phyloP scores from a whole-genome alignment of 2,113 vertebrate species.

The Chionis minor region DNA sequence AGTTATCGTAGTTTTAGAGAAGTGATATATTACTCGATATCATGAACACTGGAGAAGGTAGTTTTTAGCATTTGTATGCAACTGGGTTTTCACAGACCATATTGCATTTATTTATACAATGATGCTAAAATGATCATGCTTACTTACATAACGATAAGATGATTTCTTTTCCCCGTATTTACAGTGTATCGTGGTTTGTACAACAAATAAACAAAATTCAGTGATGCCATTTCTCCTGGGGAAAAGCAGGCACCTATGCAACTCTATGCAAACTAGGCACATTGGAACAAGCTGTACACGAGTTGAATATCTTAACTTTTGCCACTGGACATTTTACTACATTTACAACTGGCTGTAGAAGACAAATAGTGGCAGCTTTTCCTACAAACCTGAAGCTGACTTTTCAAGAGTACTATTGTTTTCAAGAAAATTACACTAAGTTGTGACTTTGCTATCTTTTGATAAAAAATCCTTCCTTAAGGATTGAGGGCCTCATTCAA shows the following conservation, averaged over 20 bases:
- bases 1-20: neutral
- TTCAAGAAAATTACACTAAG: neutral
- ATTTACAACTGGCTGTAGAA: neutral
- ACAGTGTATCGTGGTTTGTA: neutral
- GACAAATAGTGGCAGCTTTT: neutral
- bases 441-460: neutral
- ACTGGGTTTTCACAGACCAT: neutral
- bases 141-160: neutral
- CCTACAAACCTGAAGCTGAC: neutral
- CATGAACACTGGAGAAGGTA: fast-evolving
- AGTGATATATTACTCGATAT: neutral
- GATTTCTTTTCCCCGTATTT: neutral
- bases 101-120: neutral
- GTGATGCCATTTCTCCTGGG: neutral
- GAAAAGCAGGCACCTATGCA: neutral
- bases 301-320: neutral
- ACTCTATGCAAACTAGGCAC: neutral
- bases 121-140: neutral
- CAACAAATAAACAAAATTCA: neutral
- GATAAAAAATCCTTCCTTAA: neutral
- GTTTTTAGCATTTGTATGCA: neutral
- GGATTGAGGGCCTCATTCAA: neutral
- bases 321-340: neutral
- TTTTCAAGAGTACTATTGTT: neutral
- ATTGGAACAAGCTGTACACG: neutral